Evolutionary conservation across 2,888 invertebrate genomes (phyloP), one percentile per base, ranked within the genome.

Genomic region (Drosophila parthenogenetica): DNA sequence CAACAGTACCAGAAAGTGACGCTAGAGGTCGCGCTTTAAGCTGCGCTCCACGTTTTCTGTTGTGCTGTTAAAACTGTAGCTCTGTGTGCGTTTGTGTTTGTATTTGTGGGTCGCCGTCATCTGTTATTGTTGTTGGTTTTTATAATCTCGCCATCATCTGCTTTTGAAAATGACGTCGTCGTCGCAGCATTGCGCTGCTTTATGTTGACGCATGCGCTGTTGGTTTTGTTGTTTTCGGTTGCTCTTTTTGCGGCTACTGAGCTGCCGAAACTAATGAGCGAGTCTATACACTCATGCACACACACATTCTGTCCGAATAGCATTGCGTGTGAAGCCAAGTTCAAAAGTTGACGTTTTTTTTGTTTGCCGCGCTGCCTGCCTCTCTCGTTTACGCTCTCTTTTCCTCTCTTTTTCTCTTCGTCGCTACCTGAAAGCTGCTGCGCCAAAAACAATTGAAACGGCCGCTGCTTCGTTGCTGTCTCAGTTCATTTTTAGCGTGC

Each of bases 401-500:
- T 17, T 37, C 43, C 29, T 46, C 40, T 46, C 43, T 37, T 19
- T 13, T 25, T 42, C 50, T 35, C 39, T 42, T 43, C 42, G 45
- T 32, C 57, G 40, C 60, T 37, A 68, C 73, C 77, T 64, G 68
- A 74, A 55, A 61, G 86, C 72, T 83, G 84, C 81, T 85, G 82
- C 64, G 75, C 60, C 65, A 75, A 81, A 79, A 81, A 68, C 82
- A 68, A 74, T 74, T 62, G 54, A 81, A 61, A 42, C 50, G 14
- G 46, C 49, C 58, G 55, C 43, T 49, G 49, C 22, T 59, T 46
- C 68, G 55, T 62, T 40, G 58, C 13, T 43, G 77, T 55, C 69
- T 82, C 86, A 87, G 75, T 89, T 85, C 69, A 74, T 62, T 84
- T 85, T 82, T 57, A 77, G 87, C 73, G 65, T 69, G 76, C 80